Evolutionary conservation across 2,797 vertebrate species (phyloP), one percentile per base, ranked within the genome.

Genomic region (Coilia nasus): DNA sequence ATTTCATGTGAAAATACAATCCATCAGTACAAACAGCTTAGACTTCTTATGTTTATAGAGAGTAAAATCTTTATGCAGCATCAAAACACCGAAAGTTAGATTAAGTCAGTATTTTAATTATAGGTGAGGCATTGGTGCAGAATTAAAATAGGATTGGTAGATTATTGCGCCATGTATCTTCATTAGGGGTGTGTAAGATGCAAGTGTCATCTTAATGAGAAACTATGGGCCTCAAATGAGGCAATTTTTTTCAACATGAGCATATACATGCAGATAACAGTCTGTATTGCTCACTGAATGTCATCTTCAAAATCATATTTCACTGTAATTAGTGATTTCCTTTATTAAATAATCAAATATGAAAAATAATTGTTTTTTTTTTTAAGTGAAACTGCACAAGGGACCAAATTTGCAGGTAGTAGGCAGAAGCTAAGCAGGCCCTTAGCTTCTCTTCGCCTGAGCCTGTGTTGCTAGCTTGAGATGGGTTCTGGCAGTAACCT

Each of bases 141-240:
- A 85, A 91, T 89, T 87, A 92, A 90, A 92, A 91, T 84, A 87
- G 87, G 88, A 44, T 50, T 87, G 87, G 84, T 90, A 89, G 85
- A 92, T 92, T 92, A 92, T 93, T 85, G 6, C 80, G 84, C 85
- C 88, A 91, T 93, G 94, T 90, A 91, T 94, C 93, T 93, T 93
- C 93, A 93, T 94, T 93, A 88, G 60, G 81, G 91, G 83, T 90
- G 87, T 82, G 78, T 81, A 86, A 88, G 82, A 90, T 88, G 88
- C 86, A 86, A 89, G 82, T 87, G 87, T 91, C 87, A 87, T 86
- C 85, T 83, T 93, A 94, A 94, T 87, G 85, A 90, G 91, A 93
- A 95, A 92, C 85, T 92, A 95, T 93, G 91, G 89, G 87, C 89
- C 87, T 90, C 86, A 89, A 90, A 91, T 86, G 89, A 91, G 92